Conservation (phyloP, 2,113 vertebrate genomes). For the Grammomys dolichurus region DNA sequence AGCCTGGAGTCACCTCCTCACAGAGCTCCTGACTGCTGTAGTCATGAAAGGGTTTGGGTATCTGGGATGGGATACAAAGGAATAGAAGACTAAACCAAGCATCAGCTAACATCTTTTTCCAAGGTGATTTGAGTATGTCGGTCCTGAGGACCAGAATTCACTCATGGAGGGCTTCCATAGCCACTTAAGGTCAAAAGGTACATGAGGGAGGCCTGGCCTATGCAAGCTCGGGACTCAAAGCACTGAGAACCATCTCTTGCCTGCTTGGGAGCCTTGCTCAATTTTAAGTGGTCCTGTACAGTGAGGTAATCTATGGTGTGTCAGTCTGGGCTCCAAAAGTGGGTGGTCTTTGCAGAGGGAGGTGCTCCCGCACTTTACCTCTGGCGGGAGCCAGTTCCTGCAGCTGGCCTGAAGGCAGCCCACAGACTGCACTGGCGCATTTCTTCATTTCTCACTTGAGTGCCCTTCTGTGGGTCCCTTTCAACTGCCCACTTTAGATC, state of each 20-base stretch:
- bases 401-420: constrained; percentile 88
- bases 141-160: background rate
- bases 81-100: background rate
- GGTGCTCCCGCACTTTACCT: constrained; percentile 78
- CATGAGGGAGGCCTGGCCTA: background rate
- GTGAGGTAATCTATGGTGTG: constrained; percentile 73
- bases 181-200: background rate
- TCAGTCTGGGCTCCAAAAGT: constrained; percentile 77
- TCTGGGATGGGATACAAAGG: background rate
- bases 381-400: constrained; percentile 85
- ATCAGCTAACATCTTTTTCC: background rate
- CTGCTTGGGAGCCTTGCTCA: background rate
- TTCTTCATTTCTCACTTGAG: constrained; percentile 99
- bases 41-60: background rate
- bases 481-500: constrained; percentile 93
- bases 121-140: background rate
- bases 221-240: background rate
- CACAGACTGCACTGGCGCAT: constrained; percentile 90
- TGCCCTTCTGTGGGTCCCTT: constrained; percentile 97
- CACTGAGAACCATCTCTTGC: background rate
- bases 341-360: constrained; percentile 88
- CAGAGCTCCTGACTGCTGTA: too few relatives aligned
- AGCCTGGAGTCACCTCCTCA: background rate
- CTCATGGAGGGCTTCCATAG: background rate
- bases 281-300: constrained; percentile 47